Evolutionary conservation across 2,113 vertebrate genomes (phyloP).

Genomic region (Silurus meridionalis): DNA sequence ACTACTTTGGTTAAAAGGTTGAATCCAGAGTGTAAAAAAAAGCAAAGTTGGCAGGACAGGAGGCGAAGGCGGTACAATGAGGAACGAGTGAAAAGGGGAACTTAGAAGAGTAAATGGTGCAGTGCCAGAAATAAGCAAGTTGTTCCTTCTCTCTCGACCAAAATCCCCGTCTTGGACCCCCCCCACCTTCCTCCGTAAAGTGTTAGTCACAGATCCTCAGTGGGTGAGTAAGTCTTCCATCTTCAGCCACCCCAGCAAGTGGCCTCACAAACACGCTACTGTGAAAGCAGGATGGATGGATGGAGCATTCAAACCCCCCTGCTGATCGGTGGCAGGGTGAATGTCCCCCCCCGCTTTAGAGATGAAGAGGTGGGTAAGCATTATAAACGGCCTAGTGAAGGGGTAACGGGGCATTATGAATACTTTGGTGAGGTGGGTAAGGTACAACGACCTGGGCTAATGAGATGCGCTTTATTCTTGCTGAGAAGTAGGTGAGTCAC

Average conservation of each 20-base stretch:
- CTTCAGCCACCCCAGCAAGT: constrained; percentile 33
- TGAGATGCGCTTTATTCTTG: not conserved
- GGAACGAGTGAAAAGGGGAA: constrained; percentile 73
- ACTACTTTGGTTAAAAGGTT: not conserved
- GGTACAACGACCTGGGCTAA: not conserved
- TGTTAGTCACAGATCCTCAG: constrained; percentile 65
- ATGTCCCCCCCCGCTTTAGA: not conserved
- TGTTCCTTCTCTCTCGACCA: constrained; percentile 47
- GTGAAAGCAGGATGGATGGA: constrained; percentile 8
- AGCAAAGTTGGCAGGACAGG: constrained; percentile 43
- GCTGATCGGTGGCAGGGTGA: not conserved
- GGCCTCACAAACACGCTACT: constrained; percentile 59
- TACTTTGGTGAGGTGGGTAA: not conserved
- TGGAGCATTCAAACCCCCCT: not conserved
- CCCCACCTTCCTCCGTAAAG: constrained; percentile 46
- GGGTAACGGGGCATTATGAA: not conserved
- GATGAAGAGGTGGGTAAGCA: not conserved
- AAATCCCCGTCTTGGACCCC: constrained; percentile 40
- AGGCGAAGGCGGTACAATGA: constrained; percentile 68
- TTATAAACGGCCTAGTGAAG: not conserved
- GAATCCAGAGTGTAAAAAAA: not conserved
- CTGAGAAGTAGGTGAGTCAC: constrained; percentile 3
- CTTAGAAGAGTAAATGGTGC: constrained; percentile 65
- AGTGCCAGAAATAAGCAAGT: constrained; percentile 64
- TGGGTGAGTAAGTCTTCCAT: constrained; percentile 50